phyloP scores from a whole-genome alignment of 2,113 vertebrate species.

The Psophia crepitans region DNA sequence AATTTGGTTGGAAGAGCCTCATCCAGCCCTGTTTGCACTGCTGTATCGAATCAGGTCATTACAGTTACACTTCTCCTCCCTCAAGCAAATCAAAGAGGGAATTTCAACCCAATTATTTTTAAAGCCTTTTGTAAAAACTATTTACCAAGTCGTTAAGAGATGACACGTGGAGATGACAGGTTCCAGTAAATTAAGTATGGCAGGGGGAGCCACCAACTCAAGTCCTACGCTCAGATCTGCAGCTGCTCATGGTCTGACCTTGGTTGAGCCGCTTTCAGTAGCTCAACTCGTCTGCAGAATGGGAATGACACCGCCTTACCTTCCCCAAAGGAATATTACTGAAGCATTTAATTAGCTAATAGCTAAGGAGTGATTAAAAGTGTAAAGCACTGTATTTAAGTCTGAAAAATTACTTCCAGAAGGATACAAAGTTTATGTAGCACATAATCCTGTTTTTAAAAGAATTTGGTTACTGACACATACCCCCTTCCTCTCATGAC shows the following conservation, averaged over 20 bases:
- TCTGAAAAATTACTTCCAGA: background rate
- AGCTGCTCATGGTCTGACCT: background rate
- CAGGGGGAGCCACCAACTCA: background rate
- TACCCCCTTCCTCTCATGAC: background rate
- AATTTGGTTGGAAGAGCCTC: background rate
- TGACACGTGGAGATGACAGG: background rate
- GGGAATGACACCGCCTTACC: background rate
- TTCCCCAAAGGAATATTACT: background rate
- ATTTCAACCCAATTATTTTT: background rate
- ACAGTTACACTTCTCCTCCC: background rate
- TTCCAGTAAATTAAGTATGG: background rate
- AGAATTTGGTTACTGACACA: background rate
- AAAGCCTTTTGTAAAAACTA: background rate
- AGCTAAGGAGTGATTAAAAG: slow-evolving; percentile 48
- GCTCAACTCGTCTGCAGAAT: background rate
- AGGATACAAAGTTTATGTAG: background rate
- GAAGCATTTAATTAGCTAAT: slow-evolving; percentile 20
- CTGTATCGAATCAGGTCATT: background rate
- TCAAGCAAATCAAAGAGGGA: background rate
- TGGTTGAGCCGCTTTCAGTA: background rate
- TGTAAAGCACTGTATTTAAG: slow-evolving; percentile 20
- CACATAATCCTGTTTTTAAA: background rate
- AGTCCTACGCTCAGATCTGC: background rate
- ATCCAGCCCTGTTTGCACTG: background rate
- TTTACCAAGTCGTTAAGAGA: background rate